These are phyloP conservation scores for Tachycineta bicolor DNA, from an alignment of 2,113 vertebrate species.

Conservation along the genomic window DNA sequence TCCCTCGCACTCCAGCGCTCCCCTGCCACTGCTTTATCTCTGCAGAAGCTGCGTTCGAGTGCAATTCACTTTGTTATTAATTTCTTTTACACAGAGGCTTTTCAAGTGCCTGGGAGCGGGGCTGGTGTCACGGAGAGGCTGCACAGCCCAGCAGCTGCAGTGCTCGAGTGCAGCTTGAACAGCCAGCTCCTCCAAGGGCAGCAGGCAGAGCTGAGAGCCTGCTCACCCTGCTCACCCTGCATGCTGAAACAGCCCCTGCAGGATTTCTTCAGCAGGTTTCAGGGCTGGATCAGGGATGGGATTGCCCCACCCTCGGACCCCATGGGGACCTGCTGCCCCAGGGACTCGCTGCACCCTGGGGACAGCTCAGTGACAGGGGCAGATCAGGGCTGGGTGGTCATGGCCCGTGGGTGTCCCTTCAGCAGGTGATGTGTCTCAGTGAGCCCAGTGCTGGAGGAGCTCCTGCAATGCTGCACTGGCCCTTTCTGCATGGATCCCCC, in stretches of 20 bases:
- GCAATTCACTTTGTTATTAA: conserved; percentile 5
- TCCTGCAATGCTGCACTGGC: neutral
- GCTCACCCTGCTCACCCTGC: neutral
- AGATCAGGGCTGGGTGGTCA: accelerated
- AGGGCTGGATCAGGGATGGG: neutral
- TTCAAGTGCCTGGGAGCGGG: neutral
- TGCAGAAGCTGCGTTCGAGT: neutral
- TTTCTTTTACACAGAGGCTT: neutral
- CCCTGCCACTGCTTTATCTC: neutral
- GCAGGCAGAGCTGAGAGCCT: neutral
- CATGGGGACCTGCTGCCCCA: neutral
- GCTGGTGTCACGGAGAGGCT: neutral
- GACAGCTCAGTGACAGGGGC: neutral
- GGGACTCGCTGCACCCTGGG: accelerated
- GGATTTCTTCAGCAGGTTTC: neutral
- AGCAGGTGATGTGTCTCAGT: neutral
- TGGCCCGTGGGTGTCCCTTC: neutral
- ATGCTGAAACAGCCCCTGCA: neutral
- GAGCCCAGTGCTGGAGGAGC: neutral
- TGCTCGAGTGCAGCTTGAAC: neutral
- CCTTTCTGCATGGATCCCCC: accelerated
- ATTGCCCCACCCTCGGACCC: accelerated
- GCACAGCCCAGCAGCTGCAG: neutral
- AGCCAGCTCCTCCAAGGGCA: neutral
- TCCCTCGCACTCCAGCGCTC: neutral